Conservation (phyloP, 2,113 vertebrate species). For the Myocastor coypus region DNA sequence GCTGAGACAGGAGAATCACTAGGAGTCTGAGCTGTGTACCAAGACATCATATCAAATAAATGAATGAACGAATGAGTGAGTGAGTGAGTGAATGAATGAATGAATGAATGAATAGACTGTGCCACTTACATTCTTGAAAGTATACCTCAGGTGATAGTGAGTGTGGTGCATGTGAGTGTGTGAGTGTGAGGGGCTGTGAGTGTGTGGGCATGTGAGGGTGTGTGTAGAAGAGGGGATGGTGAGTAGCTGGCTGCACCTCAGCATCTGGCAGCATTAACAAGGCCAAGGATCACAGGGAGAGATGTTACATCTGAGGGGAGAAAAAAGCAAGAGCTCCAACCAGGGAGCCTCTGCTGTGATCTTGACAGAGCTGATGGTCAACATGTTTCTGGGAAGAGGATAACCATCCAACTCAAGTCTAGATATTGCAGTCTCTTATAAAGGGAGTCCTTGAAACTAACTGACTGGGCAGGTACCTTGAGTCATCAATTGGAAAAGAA, state of each 20-base stretch:
- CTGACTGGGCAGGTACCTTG: not conserved
- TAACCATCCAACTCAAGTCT: not conserved
- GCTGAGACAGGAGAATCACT: too few species aligned
- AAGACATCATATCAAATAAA: too few species aligned
- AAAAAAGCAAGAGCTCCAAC: not conserved
- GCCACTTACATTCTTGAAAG: not conserved
- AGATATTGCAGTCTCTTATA: not conserved
- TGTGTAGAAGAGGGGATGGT: accelerated
- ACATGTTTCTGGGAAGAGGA: not conserved
- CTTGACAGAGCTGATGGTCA: not conserved
- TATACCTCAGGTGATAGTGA: not conserved
- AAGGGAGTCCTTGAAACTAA: not conserved
- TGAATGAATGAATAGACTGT: too few species aligned
- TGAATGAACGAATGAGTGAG: too few species aligned
- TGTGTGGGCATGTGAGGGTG: not conserved
- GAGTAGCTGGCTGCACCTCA: not conserved
- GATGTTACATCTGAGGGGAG: not conserved
- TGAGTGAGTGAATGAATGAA: too few species aligned
- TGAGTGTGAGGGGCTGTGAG: not conserved
- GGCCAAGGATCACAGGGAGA: not conserved
- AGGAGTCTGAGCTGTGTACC: too few species aligned
- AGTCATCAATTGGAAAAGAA: not conserved
- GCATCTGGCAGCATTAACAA: not conserved
- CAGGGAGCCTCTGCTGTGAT: not conserved
- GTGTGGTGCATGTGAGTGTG: not conserved